Percentiles rank a stretch among this genome's conserved stretches.
phyloP scores from a whole-genome alignment of 2,113 vertebrate species.

The Bujurquina vittata region DNA sequence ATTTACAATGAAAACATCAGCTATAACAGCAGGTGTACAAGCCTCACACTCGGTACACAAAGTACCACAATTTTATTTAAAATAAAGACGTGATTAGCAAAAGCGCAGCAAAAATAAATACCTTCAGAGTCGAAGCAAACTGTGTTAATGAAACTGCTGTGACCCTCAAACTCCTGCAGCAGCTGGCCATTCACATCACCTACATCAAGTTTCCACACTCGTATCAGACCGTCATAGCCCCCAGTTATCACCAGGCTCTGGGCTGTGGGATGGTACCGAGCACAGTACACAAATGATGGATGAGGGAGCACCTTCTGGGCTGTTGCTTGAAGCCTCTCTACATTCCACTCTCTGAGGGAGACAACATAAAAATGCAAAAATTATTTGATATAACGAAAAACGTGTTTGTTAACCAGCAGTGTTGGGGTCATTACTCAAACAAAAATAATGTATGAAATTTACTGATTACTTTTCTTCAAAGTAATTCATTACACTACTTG shows the following conservation, averaged over 20 bases:
- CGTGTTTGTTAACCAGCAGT: neutral
- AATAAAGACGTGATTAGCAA: too few relatives aligned
- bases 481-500: too few relatives aligned
- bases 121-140: slow-evolving; percentile 95
- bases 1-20: slow-evolving; percentile 25
- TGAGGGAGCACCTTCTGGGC: slow-evolving; percentile 92
- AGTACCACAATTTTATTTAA: too few relatives aligned
- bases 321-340: slow-evolving; percentile 79
- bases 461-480: too few relatives aligned
- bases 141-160: slow-evolving; percentile 91
- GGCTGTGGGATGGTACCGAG: slow-evolving; percentile 90
- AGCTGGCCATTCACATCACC: slow-evolving; percentile 86
- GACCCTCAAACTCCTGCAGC: slow-evolving; percentile 91
- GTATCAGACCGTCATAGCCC: slow-evolving; percentile 89
- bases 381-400: neutral
- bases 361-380: neutral
- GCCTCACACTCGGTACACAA: too few relatives aligned
- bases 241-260: slow-evolving; percentile 88
- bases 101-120: slow-evolving; percentile 54
- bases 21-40: too few relatives aligned
- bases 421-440: rapidly evolving
- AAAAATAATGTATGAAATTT: neutral
- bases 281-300: slow-evolving; percentile 93
- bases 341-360: slow-evolving; percentile 88
- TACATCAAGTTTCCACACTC: slow-evolving; percentile 89